Evolutionary conservation across 2,888 invertebrate species (phyloP), one percentile per base, ranked within the genome.

Genomic region (Microdon myrmicae): DNA sequence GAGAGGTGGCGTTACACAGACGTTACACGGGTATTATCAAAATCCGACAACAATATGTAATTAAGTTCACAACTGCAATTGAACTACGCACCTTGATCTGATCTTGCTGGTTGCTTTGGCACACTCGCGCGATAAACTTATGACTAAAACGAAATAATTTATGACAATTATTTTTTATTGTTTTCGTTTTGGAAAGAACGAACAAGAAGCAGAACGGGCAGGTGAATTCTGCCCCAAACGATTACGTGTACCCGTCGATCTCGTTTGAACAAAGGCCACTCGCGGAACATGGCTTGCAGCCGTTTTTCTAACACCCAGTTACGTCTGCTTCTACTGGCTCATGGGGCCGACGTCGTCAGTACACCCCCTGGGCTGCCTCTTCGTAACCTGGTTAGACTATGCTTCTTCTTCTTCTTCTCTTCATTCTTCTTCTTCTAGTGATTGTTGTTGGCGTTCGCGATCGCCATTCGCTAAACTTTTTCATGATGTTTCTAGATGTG

Each of bases 51-150:
- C n/a, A n/a, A 45, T 49, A 51, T 64, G 31, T 35, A 47, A 64
- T 64, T 45, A 47, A 23, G 28, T 51, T 12, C 39, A 53, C 58
- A 5, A 34, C 32, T 49, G 26, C 22, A 29, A 53, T 47, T 37
- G 25, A 58, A 64, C 64, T 64, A 60, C 38, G 47, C 59, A 54
- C 37, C 29, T n/a, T n/a, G n/a, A n/a, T n/a, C n/a, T n/a, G n/a
- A n/a, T n/a, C n/a, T n/a, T n/a, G 31, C 25, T 32, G 7, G 31
- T 25, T 20, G 35, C 9, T 34, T 51, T 44, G 22, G 28, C 39
- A 19, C 26, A 44, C 28, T 41, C 45, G 35, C 12, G 12, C 55
- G 29, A 16, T 43, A 13, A 28, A 9, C 6, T 5, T 5, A 28
- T 10, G 29, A 20, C 3, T n/a, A n/a, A n/a, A n/a, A n/a, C n/a